Evolutionary conservation across 2,797 vertebrate species (phyloP), one percentile per base, ranked within the genome.

Genomic region (Galago senegalensis): DNA sequence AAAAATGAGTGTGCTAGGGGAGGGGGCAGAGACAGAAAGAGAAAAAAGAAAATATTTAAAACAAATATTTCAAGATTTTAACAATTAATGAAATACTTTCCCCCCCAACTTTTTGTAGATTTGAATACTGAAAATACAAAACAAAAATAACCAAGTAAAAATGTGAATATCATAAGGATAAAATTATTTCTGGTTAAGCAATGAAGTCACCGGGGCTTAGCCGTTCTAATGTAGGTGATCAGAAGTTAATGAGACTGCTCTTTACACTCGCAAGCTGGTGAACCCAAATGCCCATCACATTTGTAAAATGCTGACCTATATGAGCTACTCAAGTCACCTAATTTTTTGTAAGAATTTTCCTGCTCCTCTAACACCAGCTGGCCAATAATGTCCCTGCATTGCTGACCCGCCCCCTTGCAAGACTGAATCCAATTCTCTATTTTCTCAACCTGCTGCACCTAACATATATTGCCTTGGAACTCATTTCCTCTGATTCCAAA

Each of bases 111-210:
- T 34, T 67, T 34, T 53, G 3, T 40, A 53, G 18, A 43, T 85
- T 92, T 82, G 4, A 37, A 80, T 76, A 56, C 17, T 70, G 21
- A 96, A 73, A 93, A 40, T 69, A 31, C 4, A 79, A 95, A 67
- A 14, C 3, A 70, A 80, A 69, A 92, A 87, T 34, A 60, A 89
- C 43, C 9, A 72, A 34, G 53, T 67, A 49, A 83, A 89, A 80
- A 46, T 46, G 7, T 29, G 77, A 87, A 21, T 17, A 13, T 20
- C 31, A 31, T 53, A 46, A 16, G 29, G 58, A 31, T 58, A 43
- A 72, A 73, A 77, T n/a, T 17, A 13, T 56, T 53, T 40, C 16
- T 40, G n/a, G 1, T 31, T 58, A 69, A 72, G 14, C 25, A 43
- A 77, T 17, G 20, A 34, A 70, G 27, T 34, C 46, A 29, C 3